A percentile compares a stretch with the other conserved stretches of the same genome.
Evolutionary conservation across 2,888 invertebrate genomes (phyloP).

Genomic region (Eupithecia dodoneata): DNA sequence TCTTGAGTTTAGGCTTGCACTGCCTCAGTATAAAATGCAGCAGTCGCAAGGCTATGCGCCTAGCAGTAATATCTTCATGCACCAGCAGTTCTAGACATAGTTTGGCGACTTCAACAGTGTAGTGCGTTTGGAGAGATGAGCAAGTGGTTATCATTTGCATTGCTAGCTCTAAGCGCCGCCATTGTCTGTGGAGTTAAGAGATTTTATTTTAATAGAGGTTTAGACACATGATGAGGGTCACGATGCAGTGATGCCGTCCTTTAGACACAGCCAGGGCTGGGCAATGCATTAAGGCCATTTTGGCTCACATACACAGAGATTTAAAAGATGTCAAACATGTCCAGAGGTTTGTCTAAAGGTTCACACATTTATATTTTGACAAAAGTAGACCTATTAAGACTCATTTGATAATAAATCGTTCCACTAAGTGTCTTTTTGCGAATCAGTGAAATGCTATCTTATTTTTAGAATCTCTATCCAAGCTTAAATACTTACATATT

Average conservation of each 20-base stretch:
- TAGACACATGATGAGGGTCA: no score
- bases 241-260: no score
- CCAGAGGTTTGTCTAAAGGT: no score
- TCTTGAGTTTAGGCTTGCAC: slow-evolving; percentile 87
- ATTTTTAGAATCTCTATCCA: neutral
- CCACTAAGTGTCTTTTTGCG: neutral
- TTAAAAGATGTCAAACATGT: no score
- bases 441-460: neutral
- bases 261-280: no score
- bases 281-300: no score
- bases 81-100: slow-evolving; percentile 87
- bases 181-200: slow-evolving; percentile 85
- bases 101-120: slow-evolving; percentile 86
- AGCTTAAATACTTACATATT: slow-evolving; percentile 68
- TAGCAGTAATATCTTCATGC: slow-evolving; percentile 91
- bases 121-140: slow-evolving; percentile 88
- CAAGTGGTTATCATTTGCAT: slow-evolving; percentile 89
- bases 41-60: slow-evolving; percentile 87
- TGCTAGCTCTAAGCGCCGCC: slow-evolving; percentile 92
- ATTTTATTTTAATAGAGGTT: neutral
- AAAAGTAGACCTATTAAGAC: no score
- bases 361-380: no score
- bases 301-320: no score
- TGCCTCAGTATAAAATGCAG: slow-evolving; percentile 88
- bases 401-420: neutral